These are phyloP conservation scores for Dasypus novemcinctus DNA, from an alignment of 2,113 vertebrate species.

Conservation along the genomic window DNA sequence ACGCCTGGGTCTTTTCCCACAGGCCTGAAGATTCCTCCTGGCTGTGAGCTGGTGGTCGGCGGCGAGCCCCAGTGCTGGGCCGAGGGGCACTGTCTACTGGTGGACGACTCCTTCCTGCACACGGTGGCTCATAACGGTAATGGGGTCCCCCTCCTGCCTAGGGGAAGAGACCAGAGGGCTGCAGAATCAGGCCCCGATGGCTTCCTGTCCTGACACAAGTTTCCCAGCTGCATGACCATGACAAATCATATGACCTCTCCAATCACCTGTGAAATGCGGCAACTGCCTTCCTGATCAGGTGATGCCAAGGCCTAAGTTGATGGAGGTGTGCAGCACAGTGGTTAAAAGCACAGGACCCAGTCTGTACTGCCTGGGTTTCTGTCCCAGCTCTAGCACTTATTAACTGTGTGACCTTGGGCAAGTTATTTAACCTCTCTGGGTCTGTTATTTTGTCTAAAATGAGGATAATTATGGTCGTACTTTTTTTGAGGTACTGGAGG, in stretches of 20 bases:
- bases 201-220: neutral
- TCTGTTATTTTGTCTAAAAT: neutral
- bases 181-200: neutral
- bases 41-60: slow-evolving; percentile 81
- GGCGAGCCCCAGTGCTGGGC: slow-evolving; percentile 83
- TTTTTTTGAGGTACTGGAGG: too few relatives aligned
- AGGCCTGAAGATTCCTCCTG: slow-evolving; percentile 80
- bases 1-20: slow-evolving; percentile 37
- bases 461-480: neutral
- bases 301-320: neutral
- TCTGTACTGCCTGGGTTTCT: neutral
- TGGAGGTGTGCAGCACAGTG: neutral
- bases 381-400: neutral
- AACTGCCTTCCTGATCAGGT: neutral
- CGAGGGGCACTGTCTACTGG: slow-evolving; percentile 80
- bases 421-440: neutral
- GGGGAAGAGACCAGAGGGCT: neutral
- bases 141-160: neutral
- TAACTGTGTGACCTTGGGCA: neutral
- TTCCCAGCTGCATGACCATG: neutral
- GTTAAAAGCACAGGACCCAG: neutral
- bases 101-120: slow-evolving; percentile 82
- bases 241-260: neutral
- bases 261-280: neutral
- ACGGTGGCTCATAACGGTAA: slow-evolving; percentile 81